Base-by-base conservation (phyloP, 2,113 vertebrate genomes). In the Tinamus guttatus region DNA sequence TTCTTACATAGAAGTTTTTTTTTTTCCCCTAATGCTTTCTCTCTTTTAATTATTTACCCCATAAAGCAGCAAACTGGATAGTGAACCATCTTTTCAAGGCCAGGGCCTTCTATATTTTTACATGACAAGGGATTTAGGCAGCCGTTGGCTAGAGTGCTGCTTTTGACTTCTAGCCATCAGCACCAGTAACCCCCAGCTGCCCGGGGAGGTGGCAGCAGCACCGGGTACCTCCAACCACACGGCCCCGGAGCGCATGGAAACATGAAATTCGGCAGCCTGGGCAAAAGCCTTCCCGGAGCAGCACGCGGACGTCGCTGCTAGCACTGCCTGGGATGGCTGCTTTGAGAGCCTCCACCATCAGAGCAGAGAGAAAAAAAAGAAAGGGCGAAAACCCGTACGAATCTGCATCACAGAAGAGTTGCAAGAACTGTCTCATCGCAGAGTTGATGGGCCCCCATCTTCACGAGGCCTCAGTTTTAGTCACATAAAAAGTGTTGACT, bases 1-100 rank as follows among this genome's bases (percentile, higher is more conserved):
- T 38, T 41, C 59, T 78, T 47, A 25, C 62, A 60, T 1, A 64
- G 49, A 21, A 22, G 21, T 20, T 49, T 22, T 49, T 47, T 47
- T 20, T 47, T 20, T 10, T 22, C 18, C 45, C 45, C 49, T 49
- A 90, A 62, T 76, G 58, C 81, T 94, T 95, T 83, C 92, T 81
- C 83, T 89, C 83, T 65, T 96, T 92, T 93, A 96, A 97, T 93
- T 92, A 96, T 97, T 96, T 88, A 93, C 92, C 88, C 95, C 90
- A 90, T 93, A 79, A 96, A 94, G 77, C 76, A 92, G 84, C 20
- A 43, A 79, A 47, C 1, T 3, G 78, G 52, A 60, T 49, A 78
- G 58, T 12, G 64, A 71, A 91, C 60, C 43, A 78, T 5, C 3
- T 60, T 78, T 83, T 58, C 92, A 93, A 95, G 94, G 90, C 52